Conservation (phyloP, 2,888 invertebrate genomes). For the Lepidocyrtoides sp. region DNA sequence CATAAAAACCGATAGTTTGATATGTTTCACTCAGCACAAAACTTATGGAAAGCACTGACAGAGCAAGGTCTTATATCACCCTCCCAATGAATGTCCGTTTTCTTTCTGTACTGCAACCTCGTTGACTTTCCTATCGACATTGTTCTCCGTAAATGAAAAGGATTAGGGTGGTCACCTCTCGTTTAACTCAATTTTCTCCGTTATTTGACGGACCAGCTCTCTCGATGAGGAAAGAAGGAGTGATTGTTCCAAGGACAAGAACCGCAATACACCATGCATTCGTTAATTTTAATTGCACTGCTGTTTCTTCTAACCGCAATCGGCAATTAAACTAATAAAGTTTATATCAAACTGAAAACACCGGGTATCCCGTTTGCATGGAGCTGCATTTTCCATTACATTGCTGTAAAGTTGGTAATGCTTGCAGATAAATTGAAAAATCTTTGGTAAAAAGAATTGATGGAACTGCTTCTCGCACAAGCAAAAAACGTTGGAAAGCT, state of each 20-base stretch:
- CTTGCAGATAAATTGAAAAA: background rate
- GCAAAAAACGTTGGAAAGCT: background rate
- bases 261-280: conserved; percentile 17
- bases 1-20: conserved; percentile 1
- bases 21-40: background rate
- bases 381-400: conserved; percentile 6
- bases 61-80: background rate
- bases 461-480: background rate
- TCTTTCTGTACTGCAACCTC: background rate
- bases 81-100: conserved; percentile 15
- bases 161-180: background rate
- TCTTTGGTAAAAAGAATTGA: background rate
- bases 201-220: background rate
- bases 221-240: background rate
- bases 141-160: conserved; percentile 7
- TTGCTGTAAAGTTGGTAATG: no score
- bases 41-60: background rate
- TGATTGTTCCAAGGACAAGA: conserved; percentile 24
- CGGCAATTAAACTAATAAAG: conserved; percentile 49
- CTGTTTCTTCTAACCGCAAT: conserved; percentile 35
- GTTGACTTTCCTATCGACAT: conserved; percentile 18
- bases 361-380: conserved; percentile 31
- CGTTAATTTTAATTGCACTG: conserved; percentile 35
- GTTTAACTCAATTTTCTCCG: no score
- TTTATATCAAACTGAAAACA: conserved; percentile 42